These are phyloP conservation scores for Drosophila ogumai DNA, from an alignment of 1,140 invertebrate species.

Conservation along the genomic window DNA sequence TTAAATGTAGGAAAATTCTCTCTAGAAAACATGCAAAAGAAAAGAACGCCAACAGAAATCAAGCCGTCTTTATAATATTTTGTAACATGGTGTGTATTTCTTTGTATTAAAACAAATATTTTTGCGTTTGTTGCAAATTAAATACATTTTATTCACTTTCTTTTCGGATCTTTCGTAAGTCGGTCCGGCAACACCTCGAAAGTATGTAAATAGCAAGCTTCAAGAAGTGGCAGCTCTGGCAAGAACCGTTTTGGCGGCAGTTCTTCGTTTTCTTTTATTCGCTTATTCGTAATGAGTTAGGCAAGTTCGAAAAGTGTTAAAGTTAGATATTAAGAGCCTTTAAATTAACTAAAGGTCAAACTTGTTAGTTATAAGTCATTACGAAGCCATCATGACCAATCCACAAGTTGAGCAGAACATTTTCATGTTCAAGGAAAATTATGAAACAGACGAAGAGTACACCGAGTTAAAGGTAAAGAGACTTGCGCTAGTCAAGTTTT, in stretches of 20 bases:
- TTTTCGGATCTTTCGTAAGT: not conserved
- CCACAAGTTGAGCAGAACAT: conserved; percentile 21
- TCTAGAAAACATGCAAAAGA: not conserved
- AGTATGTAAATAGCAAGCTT: not conserved
- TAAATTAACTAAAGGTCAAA: not conserved
- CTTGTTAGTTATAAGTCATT: not conserved
- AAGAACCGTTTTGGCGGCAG: conserved; percentile 27
- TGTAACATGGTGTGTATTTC: not conserved
- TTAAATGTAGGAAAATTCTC: not conserved
- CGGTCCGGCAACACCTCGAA: conserved; percentile 5
- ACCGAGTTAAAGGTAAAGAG: conserved; percentile 37
- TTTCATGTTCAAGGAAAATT: conserved; percentile 25
- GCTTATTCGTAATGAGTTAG: conserved; percentile 4
- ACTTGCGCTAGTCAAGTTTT: not conserved
- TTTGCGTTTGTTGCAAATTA: no score
- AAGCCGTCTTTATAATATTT: not conserved
- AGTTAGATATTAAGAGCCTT: not conserved
- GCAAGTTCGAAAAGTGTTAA: not conserved
- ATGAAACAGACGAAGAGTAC: conserved; percentile 5
- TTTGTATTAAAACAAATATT: no score
- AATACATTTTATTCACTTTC: not conserved
- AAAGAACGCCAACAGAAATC: not conserved
- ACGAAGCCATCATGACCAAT: conserved; percentile 40
- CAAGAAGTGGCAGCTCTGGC: not conserved
- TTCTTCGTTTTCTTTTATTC: conserved; percentile 25